These are phyloP conservation scores for Eonycteris spelaea DNA, from an alignment of 2,113 vertebrate species.

Conservation along the genomic window DNA sequence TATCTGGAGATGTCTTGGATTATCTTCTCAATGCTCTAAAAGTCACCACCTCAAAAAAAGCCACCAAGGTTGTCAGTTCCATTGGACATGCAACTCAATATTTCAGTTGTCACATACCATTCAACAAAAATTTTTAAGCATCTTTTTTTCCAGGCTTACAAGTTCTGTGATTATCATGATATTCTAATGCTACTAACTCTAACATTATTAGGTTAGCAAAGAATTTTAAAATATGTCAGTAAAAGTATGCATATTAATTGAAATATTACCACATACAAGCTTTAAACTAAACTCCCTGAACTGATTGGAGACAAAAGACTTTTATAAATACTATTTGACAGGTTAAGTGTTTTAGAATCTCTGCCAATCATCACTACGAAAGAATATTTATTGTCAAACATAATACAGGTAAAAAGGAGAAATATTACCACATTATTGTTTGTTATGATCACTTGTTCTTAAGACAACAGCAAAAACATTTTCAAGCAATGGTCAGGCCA, in stretches of 20 bases:
- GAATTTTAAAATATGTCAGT: slow-evolving; percentile 75
- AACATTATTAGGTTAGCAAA: slow-evolving; percentile 58
- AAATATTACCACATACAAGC: slow-evolving; percentile 70
- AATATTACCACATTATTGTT: neutral
- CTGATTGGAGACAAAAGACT: slow-evolving; percentile 63
- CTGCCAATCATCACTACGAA: slow-evolving; percentile 61
- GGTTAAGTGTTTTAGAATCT: slow-evolving; percentile 65
- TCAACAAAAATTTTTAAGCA: slow-evolving; percentile 14
- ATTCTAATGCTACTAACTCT: slow-evolving; percentile 51
- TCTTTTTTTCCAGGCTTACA: neutral
- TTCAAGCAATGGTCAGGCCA: neutral
- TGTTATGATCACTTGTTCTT: neutral
- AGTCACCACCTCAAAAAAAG: neutral
- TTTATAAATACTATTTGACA: slow-evolving; percentile 63
- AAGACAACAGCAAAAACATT: neutral
- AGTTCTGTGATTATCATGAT: slow-evolving; percentile 46
- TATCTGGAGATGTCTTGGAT: neutral
- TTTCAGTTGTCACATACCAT: slow-evolving; percentile 9
- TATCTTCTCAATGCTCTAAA: neutral
- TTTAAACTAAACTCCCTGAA: slow-evolving; percentile 48
- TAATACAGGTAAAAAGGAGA: slow-evolving; percentile 8
- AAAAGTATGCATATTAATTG: slow-evolving; percentile 73
- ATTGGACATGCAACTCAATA: neutral
- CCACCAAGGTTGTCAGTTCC: neutral
- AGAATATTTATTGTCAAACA: slow-evolving; percentile 39